Base-by-base conservation (phyloP, 1,140 invertebrate species). In the Anastrepha obliqua region DNA sequence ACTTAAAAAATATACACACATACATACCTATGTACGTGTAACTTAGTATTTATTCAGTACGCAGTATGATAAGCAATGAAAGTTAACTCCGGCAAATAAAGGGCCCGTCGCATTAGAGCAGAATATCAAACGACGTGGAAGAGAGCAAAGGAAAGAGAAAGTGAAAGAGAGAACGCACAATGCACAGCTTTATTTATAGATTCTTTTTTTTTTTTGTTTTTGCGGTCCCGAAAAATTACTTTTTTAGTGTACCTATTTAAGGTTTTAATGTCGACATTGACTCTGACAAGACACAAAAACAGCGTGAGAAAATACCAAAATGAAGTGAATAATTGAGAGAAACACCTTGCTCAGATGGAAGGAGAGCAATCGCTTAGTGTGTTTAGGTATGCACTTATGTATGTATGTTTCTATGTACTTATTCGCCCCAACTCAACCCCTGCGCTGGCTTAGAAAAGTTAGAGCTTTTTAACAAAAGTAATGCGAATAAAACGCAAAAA, bases 261-360 rank as follows among this genome's bases (percentile, higher is more conserved):
- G 51, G 51, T 70, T 65, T 55, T 70, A 87, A 55, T 47, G 60
- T 87, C 60, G 86, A 87, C 86, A 87, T 87, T 87, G 86, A 87
- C 86, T 87, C 64, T 70, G 86, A 42, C 85, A 86, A 42, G 6
- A 4, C 39, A 86, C 55, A 59, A 86, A 86, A 62, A 8, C 85
- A 62, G 51, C 3, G 15, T 58, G 15, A 20, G 55, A 39, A 86
- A 42, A 42, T n/a, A 8, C 20, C n/a, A 55, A 55, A 55, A 58
- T 55, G 44, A 74, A 17, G 44, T 51, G 70, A 15, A 58, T 29
- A 81, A 55, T 81, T 55, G 74, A 58, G 74, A 81, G 74, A 51
- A 55, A 81, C n/a, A 81, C 47, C 74, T 81, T 51, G 51, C 74
- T 8, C 9, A 17, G n/a, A 44, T 11, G 42, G 67, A 2, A 9